A percentile compares a stretch with the other conserved stretches of the same genome.
Evolutionary conservation across 2,113 vertebrate species (phyloP).

Genomic region (Donacobius atricapilla): DNA sequence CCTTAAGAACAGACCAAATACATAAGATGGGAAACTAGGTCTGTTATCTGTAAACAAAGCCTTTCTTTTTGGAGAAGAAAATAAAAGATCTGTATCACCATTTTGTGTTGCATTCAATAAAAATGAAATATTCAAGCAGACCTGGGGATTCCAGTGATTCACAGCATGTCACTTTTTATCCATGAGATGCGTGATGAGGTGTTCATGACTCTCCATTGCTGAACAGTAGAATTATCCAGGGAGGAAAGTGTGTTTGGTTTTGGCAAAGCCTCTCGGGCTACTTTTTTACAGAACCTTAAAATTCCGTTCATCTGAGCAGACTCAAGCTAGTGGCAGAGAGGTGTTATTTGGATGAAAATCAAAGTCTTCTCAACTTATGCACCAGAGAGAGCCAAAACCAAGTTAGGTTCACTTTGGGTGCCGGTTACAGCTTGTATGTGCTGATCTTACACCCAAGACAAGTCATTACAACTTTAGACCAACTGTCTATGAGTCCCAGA

Average conservation of each 20-base stretch:
- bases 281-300: not conserved
- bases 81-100: not conserved
- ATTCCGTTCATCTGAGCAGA: not conserved
- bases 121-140: not conserved
- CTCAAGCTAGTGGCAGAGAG: not conserved
- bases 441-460: not conserved
- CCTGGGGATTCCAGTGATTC: not conserved
- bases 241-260: not conserved
- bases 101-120: not conserved
- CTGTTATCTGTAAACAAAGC: not conserved
- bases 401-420: not conserved
- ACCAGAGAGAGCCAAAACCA: not conserved
- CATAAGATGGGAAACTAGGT: not conserved
- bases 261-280: not conserved
- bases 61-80: not conserved
- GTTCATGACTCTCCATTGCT: not conserved
- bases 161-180: not conserved
- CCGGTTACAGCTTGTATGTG: not conserved
- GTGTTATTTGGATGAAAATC: not conserved
- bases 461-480: not conserved
- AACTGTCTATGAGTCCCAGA: not conserved
- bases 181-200: not conserved
- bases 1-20: conserved; percentile 47
- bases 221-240: not conserved
- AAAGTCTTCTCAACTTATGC: not conserved